A percentile compares a stretch with the other conserved stretches of the same genome.
phyloP scores from a whole-genome alignment of 1,140 invertebrate genomes.

The Acyrthosiphon pisum region DNA sequence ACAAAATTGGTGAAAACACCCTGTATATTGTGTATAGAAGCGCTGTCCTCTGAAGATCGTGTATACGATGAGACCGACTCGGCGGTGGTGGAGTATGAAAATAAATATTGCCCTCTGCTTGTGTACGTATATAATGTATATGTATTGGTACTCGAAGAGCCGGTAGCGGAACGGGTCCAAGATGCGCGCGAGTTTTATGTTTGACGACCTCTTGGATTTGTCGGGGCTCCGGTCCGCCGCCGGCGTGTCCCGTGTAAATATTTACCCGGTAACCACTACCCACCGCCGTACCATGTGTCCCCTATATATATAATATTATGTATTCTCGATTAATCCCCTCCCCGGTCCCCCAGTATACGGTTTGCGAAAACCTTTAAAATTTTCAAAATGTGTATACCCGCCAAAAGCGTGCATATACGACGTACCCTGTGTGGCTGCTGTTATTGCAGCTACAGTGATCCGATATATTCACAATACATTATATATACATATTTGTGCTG shows the following conservation, averaged over 20 bases:
- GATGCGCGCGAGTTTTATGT: conserved; percentile 49
- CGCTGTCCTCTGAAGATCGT: neutral
- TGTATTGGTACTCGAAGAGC: conserved; percentile 36
- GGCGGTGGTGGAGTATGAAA: neutral
- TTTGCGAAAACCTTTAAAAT: conserved; percentile 14
- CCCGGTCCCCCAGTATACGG: neutral
- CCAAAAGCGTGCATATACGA: neutral
- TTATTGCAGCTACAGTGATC: neutral
- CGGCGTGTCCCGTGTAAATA: conserved; percentile 37
- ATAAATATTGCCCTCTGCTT: conserved; percentile 47
- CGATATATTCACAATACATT: neutral
- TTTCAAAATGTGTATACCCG: neutral
- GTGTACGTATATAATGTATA: neutral
- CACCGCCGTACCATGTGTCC: neutral
- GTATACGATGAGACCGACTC: neutral
- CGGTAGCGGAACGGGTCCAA: conserved; percentile 39
- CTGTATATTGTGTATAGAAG: neutral
- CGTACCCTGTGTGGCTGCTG: neutral
- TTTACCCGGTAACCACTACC: conserved; percentile 13
- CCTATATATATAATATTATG: neutral
- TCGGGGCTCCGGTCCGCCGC: conserved; percentile 11
- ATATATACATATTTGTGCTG: neutral
- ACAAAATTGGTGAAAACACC: neutral
- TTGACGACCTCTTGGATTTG: conserved; percentile 56
- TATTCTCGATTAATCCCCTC: conserved; percentile 26